Evolutionary conservation across 1,140 invertebrate species (phyloP), one percentile per base, ranked within the genome.

Genomic region (Leptopilina boulardi): DNA sequence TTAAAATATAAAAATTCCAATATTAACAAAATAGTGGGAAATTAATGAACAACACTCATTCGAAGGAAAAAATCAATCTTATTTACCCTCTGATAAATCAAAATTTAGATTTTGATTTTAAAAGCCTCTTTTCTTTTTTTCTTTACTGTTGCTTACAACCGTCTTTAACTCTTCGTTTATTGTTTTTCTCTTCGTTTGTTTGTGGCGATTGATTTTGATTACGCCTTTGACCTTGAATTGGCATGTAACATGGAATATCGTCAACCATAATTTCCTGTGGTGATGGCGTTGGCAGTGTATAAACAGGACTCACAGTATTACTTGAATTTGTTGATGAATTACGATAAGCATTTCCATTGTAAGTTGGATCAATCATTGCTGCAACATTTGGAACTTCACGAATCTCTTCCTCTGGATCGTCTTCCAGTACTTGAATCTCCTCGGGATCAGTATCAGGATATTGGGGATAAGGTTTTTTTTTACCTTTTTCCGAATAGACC

Each of bases 151-250:
- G 91, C 73, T 91, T 92, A 81, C 91, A 92, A 2, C 91, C 85
- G 59, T 92, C 91, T 83, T 92, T 92, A 0, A 90, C 87, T 6
- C 90, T 84, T 26, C 90, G 88, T 66, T 91, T 91, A 5, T 92
- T n/a, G n/a, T n/a, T 88, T 71, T 92, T 92, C 71, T 91, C 90
- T 56, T 93, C 92, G 72, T 93, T 92, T 72, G 89, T 87, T 19
- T 92, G 85, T 1, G 91, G 90, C 6, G 89, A 80, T 47, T 82
- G 89, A 83, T 82, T 89, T 82, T 90, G 88, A 80, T 87, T 94
- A 82, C 95, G 89, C 75, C 94, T 89, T 83, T 95, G 95, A 59
- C 95, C 95, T 88, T 95, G 95, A 82, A 96, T 95, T 66, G 95
- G 95, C 95, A 96, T 95, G 82, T 96, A 96, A 78, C 83, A 94